Evolutionary conservation across 1,140 invertebrate species (phyloP).

Genomic region (Papilio dardanus): DNA sequence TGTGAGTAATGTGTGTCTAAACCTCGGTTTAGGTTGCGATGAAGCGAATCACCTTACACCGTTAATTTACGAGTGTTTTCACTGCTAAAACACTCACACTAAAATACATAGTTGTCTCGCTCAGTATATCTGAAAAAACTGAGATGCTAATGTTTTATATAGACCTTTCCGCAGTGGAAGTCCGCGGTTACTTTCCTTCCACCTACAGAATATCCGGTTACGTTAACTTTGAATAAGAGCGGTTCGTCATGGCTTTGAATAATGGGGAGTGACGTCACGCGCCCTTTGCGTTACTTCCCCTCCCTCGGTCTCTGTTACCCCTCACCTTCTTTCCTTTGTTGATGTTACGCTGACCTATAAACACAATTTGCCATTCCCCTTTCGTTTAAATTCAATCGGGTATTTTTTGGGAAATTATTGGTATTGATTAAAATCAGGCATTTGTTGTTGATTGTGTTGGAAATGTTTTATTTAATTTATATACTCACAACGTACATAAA

Average conservation of each 20-base stretch:
- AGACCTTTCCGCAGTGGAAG: neutral
- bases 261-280: conserved; percentile 44
- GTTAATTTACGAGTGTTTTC: no score
- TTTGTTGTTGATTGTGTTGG: neutral
- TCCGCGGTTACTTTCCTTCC: conserved; percentile 3
- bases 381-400: neutral
- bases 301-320: neutral
- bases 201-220: conserved; percentile 27
- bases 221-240: conserved; percentile 32
- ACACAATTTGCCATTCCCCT: conserved; percentile 61
- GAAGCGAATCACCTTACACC: neutral
- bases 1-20: no score
- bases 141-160: no score
- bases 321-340: conserved; percentile 53
- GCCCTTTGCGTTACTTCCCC: conserved; percentile 34
- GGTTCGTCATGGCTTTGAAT: conserved; percentile 39
- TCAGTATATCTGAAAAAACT: neutral
- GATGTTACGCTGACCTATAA: conserved; percentile 72
- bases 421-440: neutral
- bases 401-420: neutral
- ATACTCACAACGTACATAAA: neutral
- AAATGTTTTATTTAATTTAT: neutral
- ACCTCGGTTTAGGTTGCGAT: no score
- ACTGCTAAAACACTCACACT: no score
- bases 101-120: neutral